phyloP scores from a whole-genome alignment of 2,113 vertebrate genomes.

The Butastur rufipennis region DNA sequence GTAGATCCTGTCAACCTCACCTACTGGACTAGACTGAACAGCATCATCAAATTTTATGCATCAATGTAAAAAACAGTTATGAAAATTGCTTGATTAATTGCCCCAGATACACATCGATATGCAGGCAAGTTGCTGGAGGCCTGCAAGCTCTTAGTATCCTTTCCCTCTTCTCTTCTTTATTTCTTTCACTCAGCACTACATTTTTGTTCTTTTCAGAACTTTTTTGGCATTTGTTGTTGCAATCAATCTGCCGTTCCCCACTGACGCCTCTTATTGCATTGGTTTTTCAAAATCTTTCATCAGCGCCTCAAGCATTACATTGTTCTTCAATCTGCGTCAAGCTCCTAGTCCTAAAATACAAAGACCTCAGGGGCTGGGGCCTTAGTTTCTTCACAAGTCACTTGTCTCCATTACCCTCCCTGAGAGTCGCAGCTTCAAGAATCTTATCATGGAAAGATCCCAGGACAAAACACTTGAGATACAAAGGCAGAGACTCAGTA shows the following conservation, averaged over 20 bases:
- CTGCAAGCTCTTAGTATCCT: not conserved
- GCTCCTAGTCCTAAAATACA: not conserved
- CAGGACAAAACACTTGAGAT: not conserved
- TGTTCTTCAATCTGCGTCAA: not conserved
- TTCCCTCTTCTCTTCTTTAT: not conserved
- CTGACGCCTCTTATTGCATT: not conserved
- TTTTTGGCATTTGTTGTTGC: not conserved
- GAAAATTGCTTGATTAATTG: not conserved
- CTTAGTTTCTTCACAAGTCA: not conserved
- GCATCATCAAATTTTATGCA: not conserved
- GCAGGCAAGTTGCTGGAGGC: not conserved
- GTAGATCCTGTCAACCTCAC: not conserved
- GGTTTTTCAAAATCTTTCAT: not conserved
- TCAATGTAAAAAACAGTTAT: not conserved
- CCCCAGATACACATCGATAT: not conserved
- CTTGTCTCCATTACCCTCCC: not conserved
- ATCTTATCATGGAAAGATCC: not conserved
- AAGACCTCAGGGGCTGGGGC: not conserved
- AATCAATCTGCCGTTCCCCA: slow-evolving; percentile 1
- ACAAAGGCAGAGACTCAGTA: not conserved
- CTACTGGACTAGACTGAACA: not conserved
- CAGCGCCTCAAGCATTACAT: not conserved
- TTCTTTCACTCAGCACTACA: not conserved
- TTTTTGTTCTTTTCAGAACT: slow-evolving; percentile 14
- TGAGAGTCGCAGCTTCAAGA: not conserved